These are phyloP conservation scores for Sipunculus nudus DNA, from an alignment of 2,888 invertebrate genomes.

Conservation along the genomic window DNA sequence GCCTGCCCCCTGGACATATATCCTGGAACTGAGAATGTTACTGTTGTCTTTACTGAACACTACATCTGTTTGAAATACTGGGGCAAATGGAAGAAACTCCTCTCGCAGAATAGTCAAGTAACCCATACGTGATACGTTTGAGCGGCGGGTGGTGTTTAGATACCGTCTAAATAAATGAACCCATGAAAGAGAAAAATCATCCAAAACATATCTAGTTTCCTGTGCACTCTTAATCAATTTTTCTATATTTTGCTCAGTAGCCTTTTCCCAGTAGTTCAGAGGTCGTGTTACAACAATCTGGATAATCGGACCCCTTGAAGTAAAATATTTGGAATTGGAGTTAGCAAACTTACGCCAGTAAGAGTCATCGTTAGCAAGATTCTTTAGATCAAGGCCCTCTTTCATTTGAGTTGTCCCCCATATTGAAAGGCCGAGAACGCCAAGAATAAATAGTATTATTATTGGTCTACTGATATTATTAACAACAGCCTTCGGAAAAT, in stretches of 20 bases:
- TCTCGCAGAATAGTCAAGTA: conserved; percentile 11
- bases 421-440: conserved; percentile 45
- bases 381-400: conserved; percentile 47
- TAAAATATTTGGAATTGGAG: conserved; percentile 32
- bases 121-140: too few species aligned
- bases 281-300: conserved; percentile 35
- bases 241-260: not conserved
- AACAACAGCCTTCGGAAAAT: conserved; percentile 42
- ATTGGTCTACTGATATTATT: conserved; percentile 32
- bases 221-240: conserved; percentile 8
- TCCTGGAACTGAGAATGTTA: conserved; percentile 82
- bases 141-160: conserved; percentile 5
- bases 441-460: conserved; percentile 40
- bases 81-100: conserved; percentile 10
- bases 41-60: conserved; percentile 25
- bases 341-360: conserved; percentile 41
- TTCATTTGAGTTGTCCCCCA: conserved; percentile 45
- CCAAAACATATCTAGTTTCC: conserved; percentile 1
- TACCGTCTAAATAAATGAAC: conserved; percentile 15
- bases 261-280: conserved; percentile 22
- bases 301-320: conserved; percentile 29
- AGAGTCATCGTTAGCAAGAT: conserved; percentile 47
- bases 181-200: conserved; percentile 23
- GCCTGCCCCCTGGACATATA: conserved; percentile 87
- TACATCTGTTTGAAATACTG: conserved; percentile 17